Percentiles rank a stretch among this genome's conserved stretches.
Conservation (phyloP, 2,797 vertebrate species). For the Cyclopterus lumpus region DNA sequence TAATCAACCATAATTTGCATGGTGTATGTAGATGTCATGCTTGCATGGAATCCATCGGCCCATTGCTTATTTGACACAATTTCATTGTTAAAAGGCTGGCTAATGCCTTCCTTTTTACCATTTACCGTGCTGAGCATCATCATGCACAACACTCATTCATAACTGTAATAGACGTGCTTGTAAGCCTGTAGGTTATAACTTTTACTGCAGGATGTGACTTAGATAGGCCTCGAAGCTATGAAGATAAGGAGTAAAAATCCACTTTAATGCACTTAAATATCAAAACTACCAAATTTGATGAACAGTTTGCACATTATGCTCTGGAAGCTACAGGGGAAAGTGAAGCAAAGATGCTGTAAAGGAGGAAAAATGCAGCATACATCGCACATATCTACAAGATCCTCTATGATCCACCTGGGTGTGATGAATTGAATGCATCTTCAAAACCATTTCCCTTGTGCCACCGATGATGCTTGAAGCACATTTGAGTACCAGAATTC, state of each 20-base stretch:
- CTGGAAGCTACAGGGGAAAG: conserved; percentile 9
- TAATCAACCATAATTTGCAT: conserved; percentile 75
- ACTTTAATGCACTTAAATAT: conserved; percentile 51
- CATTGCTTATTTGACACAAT: conserved; percentile 39
- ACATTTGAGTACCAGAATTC: conserved; percentile 47
- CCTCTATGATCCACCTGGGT: conserved; percentile 33
- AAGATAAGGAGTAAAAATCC: conserved; percentile 11
- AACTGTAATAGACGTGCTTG: conserved; percentile 42
- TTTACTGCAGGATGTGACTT: conserved; percentile 27
- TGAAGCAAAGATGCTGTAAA: not conserved
- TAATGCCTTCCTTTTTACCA: conserved; percentile 25
- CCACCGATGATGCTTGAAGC: conserved; percentile 42
- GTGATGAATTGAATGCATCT: conserved; percentile 28
- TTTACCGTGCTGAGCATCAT: conserved; percentile 33
- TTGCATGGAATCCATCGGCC: conserved; percentile 76
- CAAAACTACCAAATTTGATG: conserved; percentile 29
- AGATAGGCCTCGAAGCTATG: conserved; percentile 24
- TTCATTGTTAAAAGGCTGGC: conserved; percentile 19
- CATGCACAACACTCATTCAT: conserved; percentile 44
- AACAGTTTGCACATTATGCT: conserved; percentile 40
- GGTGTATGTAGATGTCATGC: conserved; percentile 72
- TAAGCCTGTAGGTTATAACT: conserved; percentile 38
- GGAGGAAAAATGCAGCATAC: conserved; percentile 8
- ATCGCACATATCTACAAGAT: conserved; percentile 66
- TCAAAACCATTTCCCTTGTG: conserved; percentile 32